Base-by-base conservation (phyloP, 2,113 vertebrate genomes). In the Casuarius casuarius region DNA sequence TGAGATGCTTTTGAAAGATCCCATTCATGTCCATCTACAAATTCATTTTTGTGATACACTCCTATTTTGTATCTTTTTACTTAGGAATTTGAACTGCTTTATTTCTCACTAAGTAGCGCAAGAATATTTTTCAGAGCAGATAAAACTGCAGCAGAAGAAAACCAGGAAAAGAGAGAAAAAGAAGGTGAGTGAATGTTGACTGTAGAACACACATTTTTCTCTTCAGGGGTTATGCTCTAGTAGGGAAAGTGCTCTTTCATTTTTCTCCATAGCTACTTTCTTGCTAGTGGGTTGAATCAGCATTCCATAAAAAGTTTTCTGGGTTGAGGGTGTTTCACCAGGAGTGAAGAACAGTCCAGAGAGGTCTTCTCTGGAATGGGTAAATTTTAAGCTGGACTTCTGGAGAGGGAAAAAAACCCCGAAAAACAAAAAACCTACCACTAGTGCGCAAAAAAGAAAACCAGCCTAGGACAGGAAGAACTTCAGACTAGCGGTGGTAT, bases 81-180 rank as follows among this genome's bases (percentile, higher is more conserved):
- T 68, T 97, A 99, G 99, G 99, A 99, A 97, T 99, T 99, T 97
- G 99, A 99, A 97, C 98, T 99, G 87, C 99, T 99, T 22, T 98
- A 99, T 98, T 99, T 99, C 96, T 99, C 99, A 35, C 95, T 99
- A 76, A 99, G 99, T 97, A 99, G 99, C 61, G 99, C 99, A 80
- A 98, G 99, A 84, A 99, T 99, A 94, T 99, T 99, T 98, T 99
- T 99, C 97, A 98, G 99, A 97, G 99, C 99, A 29, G 99, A 99
- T 96, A 99, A 99, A 98, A 99, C 99, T 18, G 99, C 99, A 16
- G 99, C 99, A 56, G 99, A 99, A 97, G 99, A 99, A 98, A 99
- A 95, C 58, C 99, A 99, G 95, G 99, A 99, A 88, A 99, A 99
- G 98, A 99, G 99, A 95, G 99, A 99, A 84, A 99, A 98, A 98